Conservation (phyloP, 2,113 vertebrate species). For the Oncorhynchus gorbuscha region DNA sequence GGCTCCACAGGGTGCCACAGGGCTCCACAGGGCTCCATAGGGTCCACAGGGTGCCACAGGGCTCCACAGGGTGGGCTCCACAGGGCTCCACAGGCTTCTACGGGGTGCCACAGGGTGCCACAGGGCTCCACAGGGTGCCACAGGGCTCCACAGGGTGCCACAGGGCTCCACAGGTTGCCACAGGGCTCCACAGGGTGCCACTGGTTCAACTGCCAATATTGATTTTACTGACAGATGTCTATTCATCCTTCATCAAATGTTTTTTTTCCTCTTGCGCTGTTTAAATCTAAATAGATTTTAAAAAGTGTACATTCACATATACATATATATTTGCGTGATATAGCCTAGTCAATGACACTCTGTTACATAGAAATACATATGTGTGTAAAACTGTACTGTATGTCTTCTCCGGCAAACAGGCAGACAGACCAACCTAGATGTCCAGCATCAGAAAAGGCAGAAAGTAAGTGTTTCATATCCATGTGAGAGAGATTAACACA, state of each 20-base stretch:
- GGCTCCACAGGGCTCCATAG: too few species aligned
- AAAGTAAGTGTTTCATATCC: neutral
- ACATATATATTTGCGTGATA: too few species aligned
- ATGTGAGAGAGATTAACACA: conserved; percentile 37
- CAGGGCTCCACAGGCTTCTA: too few species aligned
- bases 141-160: too few species aligned
- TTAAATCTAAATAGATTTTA: neutral
- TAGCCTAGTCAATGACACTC: too few species aligned
- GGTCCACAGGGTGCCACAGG: too few species aligned
- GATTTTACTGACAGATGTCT: neutral
- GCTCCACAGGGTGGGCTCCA: too few species aligned
- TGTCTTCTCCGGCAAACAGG: neutral
- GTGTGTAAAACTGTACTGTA: neutral
- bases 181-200: neutral
- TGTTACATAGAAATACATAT: neutral
- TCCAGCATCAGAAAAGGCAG: neutral
- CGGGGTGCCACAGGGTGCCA: too few species aligned
- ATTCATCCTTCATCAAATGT: neutral
- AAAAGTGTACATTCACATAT: too few species aligned
- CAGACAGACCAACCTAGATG: neutral
- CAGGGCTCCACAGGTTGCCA: neutral
- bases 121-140: too few species aligned
- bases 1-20: too few species aligned
- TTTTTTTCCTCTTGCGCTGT: neutral
- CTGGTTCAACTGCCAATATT: neutral